These are phyloP conservation scores for Anisognathus igniventris DNA, from an alignment of 2,797 vertebrate species.

Conservation along the genomic window DNA sequence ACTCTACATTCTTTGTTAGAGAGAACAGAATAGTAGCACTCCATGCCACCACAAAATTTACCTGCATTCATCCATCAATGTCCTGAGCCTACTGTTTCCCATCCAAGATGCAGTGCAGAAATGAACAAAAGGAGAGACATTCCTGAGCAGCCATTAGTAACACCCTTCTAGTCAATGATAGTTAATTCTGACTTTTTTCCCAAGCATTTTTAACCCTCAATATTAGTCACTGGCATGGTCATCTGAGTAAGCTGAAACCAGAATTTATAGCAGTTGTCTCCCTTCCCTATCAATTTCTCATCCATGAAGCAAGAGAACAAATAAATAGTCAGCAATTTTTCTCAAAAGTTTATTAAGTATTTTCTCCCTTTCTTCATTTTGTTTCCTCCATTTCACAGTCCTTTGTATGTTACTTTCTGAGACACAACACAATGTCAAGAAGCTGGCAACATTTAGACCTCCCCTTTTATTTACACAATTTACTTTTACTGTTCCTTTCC, in stretches of 20 bases:
- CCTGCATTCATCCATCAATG: slow-evolving; percentile 51
- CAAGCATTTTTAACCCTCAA: background rate
- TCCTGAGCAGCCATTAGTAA: background rate
- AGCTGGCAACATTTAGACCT: background rate
- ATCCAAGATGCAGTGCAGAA: slow-evolving; percentile 1
- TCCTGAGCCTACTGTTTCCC: background rate
- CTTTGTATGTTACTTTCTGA: background rate
- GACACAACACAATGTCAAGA: background rate
- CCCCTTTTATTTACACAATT: background rate
- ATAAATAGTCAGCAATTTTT: background rate
- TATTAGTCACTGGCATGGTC: background rate
- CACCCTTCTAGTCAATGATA: background rate
- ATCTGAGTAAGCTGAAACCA: background rate
- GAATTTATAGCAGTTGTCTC: background rate
- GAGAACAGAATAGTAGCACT: background rate
- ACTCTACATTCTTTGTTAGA: background rate
- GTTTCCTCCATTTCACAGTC: background rate
- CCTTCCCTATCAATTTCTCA: background rate
- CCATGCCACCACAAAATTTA: background rate
- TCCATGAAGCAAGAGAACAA: background rate
- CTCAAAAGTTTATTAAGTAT: background rate
- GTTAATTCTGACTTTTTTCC: background rate
- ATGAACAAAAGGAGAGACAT: background rate
- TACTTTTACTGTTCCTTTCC: background rate
- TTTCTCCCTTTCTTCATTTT: background rate